phyloP scores from a whole-genome alignment of 2,888 invertebrate species.

The Hypena proboscidalis region DNA sequence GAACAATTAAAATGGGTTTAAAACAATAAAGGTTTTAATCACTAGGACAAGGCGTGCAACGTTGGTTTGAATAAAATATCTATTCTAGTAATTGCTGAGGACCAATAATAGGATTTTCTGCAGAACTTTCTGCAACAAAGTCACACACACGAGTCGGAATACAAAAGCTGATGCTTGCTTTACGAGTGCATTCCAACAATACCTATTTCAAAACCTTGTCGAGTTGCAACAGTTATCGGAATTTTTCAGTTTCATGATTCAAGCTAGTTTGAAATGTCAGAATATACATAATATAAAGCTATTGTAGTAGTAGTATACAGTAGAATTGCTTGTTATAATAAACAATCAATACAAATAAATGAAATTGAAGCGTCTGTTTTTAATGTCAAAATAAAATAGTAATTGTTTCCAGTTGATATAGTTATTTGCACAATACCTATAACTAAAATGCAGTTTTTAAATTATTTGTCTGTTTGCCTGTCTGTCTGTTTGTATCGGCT shows the following conservation, averaged over 20 bases:
- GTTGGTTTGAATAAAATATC: neutral
- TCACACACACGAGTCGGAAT: slow-evolving; percentile 61
- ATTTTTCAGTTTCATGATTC: slow-evolving; percentile 69
- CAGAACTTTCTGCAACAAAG: slow-evolving; percentile 59
- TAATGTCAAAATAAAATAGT: no score
- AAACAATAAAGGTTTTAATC: no score
- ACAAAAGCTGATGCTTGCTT: slow-evolving; percentile 67
- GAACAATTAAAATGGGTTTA: no score
- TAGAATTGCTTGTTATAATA: no score
- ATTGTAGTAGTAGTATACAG: neutral
- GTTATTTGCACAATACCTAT: no score
- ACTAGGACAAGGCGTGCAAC: no score
- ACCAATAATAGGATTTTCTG: slow-evolving; percentile 32
- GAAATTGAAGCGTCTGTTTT: no score
- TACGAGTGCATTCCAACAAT: slow-evolving; percentile 71
- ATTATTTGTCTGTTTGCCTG: no score
- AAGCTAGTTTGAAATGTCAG: slow-evolving; percentile 40
- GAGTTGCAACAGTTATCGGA: slow-evolving; percentile 65
- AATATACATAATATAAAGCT: slow-evolving; percentile 26
- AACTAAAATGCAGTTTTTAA: no score
- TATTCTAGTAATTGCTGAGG: slow-evolving; percentile 21
- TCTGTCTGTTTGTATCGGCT: no score
- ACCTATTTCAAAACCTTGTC: slow-evolving; percentile 70
- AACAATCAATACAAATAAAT: no score
- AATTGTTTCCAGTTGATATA: no score